These are phyloP conservation scores for Oryctolagus cuniculus DNA, from an alignment of 2,113 vertebrate species.

Conservation along the genomic window DNA sequence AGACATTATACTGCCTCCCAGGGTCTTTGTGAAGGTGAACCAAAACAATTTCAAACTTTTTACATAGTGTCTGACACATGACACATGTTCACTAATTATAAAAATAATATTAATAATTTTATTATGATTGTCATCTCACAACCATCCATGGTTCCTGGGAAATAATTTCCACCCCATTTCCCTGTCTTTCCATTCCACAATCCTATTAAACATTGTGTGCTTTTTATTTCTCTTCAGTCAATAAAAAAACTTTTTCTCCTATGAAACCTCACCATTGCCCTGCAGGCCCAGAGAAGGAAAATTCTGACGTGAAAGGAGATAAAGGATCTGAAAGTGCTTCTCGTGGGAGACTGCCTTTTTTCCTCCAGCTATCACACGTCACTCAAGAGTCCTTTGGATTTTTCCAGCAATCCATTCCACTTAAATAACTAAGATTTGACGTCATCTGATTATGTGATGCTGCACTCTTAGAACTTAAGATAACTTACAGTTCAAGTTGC, in stretches of 20 bases:
- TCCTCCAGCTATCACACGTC: background rate
- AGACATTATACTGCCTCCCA: background rate
- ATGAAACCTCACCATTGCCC: background rate
- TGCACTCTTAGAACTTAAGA: background rate
- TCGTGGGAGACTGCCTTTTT: background rate
- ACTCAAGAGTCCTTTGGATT: background rate
- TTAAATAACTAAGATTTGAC: background rate
- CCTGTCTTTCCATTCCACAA: background rate
- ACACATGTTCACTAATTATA: conserved; percentile 42
- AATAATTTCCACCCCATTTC: background rate
- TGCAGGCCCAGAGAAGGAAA: background rate
- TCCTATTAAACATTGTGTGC: background rate
- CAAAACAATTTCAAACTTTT: background rate
- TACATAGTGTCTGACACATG: background rate
- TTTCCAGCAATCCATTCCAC: background rate
- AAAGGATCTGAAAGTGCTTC: background rate
- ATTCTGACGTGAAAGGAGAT: background rate
- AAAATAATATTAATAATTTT: conserved; percentile 23
- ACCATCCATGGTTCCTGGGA: background rate
- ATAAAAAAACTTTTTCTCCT: background rate
- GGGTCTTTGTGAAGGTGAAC: background rate
- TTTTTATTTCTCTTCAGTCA: background rate
- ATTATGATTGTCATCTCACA: background rate
- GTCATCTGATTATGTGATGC: background rate
- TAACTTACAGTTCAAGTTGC: background rate